Base-by-base conservation (phyloP, 2,797 vertebrate genomes). In the Holocentrus rufus region DNA sequence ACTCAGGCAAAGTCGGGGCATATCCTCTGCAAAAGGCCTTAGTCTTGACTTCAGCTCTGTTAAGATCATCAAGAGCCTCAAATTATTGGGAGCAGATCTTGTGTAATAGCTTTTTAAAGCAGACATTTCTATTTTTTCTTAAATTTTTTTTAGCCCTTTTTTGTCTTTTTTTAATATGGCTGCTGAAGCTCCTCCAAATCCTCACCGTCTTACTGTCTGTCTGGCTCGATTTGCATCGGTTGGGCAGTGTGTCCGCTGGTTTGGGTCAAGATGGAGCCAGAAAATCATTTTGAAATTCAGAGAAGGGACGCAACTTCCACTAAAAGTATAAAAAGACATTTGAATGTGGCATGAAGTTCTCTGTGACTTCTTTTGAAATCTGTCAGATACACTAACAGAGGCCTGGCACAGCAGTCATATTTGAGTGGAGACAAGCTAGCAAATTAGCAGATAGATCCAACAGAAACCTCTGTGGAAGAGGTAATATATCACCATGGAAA, bases 281-380 rank as follows among this genome's bases (percentile, higher is more conserved):
- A 36, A 36, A 36, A 36, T 46, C 15, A 13, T 46, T 46, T 46
- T 46, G 11, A 13, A 13, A 46, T 46, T 17, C 9, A 46, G 15
- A 13, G 44, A 46, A 36, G 34, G 5, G 34, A 36, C 5, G 1
- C 34, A 36, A 36, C 34, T 36, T 1, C 9, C 9, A 9, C 34
- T 36, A 36, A 36, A 36, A 36, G 34, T 36, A 36, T 9, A 36
- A 36, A 36, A 36, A 36, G 5, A 7, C 9, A 11, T 14, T 42
- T 84, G 66, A 79, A 68, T 67, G 62, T 47, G 72, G 70, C 27
- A n/a, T 72, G 71, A 82, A 82, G 47, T 54, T 66, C 83, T 74
- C 69, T 76, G 59, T 80, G 77, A 84, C 85, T 85, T 81, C 80
- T 85, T 23, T 80, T 72, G 80, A 89, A 81, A 82, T 73, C 77